phyloP scores from a whole-genome alignment of 2,113 vertebrate genomes.

The Platichthys flesus region DNA sequence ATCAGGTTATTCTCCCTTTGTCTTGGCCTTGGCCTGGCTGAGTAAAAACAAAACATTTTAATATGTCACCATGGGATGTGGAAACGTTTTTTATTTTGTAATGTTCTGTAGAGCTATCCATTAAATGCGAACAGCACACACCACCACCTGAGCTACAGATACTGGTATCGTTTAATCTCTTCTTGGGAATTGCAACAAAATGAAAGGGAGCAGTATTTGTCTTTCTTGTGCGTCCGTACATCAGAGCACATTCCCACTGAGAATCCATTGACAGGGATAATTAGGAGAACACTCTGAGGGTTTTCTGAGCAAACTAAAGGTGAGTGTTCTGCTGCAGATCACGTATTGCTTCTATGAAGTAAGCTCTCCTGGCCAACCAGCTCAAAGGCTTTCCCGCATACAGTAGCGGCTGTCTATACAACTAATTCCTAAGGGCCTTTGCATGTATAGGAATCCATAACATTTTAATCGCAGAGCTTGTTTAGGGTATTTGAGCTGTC shows the following conservation, averaged over 20 bases:
- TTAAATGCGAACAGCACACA: background rate
- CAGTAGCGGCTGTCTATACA: background rate
- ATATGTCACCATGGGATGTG: too few species aligned
- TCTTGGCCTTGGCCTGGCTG: too few species aligned
- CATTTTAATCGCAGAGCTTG: background rate
- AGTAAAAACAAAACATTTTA: too few species aligned
- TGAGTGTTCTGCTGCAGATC: constrained; percentile 4
- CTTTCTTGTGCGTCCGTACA: constrained; percentile 5
- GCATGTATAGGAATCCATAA: background rate
- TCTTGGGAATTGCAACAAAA: background rate
- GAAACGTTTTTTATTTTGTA: too few species aligned
- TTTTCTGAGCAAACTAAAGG: constrained; percentile 15
- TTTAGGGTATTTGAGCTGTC: background rate
- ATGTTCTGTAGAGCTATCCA: too few species aligned
- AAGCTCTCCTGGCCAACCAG: background rate
- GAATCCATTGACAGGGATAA: constrained; percentile 21
- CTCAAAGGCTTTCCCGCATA: background rate
- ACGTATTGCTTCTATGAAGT: background rate
- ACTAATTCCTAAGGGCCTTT: background rate
- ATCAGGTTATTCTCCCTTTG: too few species aligned
- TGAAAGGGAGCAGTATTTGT: background rate
- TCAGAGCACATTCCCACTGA: constrained; percentile 8
- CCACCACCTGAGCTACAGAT: background rate
- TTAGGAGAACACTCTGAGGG: constrained; percentile 9
- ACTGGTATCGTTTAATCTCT: background rate